Conservation (phyloP, 2,888 invertebrate genomes). For the Dynastes tityus region DNA sequence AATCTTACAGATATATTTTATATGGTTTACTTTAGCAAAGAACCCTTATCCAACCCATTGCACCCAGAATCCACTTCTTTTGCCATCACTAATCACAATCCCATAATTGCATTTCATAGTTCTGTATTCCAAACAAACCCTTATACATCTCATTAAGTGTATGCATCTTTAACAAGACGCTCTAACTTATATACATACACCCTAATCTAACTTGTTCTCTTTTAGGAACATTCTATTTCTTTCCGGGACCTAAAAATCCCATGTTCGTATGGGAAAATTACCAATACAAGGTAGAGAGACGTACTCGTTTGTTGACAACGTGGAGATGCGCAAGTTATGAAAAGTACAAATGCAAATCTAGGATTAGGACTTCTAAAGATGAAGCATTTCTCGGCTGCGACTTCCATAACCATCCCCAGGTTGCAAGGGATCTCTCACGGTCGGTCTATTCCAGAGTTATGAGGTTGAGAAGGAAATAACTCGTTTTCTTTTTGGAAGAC, state of each 20-base stretch:
- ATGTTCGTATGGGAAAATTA: conserved; percentile 54
- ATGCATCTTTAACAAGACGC: too few species aligned
- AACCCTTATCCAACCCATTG: too few species aligned
- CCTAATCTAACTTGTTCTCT: background rate
- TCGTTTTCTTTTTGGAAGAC: background rate
- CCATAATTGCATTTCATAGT: too few species aligned
- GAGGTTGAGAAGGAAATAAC: background rate
- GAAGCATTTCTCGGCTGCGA: background rate
- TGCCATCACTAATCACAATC: too few species aligned
- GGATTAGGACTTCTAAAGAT: conserved; percentile 1
- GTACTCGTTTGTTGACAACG: conserved; percentile 56
- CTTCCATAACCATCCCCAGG: background rate
- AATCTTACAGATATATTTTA: too few species aligned
- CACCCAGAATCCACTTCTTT: too few species aligned
- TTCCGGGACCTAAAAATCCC: conserved; percentile 55
- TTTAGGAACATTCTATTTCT: conserved; percentile 48
- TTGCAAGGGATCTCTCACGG: background rate
- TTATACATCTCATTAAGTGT: too few species aligned
- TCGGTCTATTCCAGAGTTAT: background rate
- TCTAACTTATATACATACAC: background rate
- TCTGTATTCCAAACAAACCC: too few species aligned
- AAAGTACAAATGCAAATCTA: background rate
- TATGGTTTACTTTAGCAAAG: too few species aligned
- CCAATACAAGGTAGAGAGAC: conserved; percentile 51
- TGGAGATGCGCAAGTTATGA: conserved; percentile 1